Conservation (phyloP, 2,888 invertebrate genomes). For the Caenorhabditis sp. region DNA sequence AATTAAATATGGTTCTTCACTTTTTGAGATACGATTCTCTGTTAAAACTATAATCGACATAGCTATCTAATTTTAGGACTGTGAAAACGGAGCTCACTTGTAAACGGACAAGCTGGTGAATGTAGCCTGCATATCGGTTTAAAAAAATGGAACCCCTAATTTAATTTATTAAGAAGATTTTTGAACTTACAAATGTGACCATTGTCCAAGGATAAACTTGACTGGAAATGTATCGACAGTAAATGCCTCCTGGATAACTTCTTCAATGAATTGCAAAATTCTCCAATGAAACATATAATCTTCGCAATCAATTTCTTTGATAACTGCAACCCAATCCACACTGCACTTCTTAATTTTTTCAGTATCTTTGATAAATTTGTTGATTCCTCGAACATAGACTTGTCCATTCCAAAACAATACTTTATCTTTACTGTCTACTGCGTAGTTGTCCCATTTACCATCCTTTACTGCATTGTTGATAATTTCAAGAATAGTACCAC, state of each 20-base stretch:
- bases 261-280: conserved; percentile 82
- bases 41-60: no score
- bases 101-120: no score
- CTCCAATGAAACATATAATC: conserved; percentile 5
- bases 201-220: conserved; percentile 86
- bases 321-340: conserved; percentile 85
- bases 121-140: no score
- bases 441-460: no score
- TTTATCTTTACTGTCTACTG: neutral
- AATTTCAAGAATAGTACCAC: neutral
- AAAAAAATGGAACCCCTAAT: no score
- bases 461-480: neutral
- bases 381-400: conserved; percentile 3
- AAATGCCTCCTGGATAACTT: conserved; percentile 81
- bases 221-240: conserved; percentile 77
- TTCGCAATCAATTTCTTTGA: conserved; percentile 82
- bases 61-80: no score
- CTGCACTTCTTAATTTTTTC: neutral
- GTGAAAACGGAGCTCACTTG: no score
- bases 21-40: no score
- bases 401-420: neutral
- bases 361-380: neutral
- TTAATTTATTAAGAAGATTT: no score
- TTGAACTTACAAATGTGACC: conserved; percentile 79
- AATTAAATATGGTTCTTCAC: no score